Evolutionary conservation across 2,113 vertebrate genomes (phyloP), one percentile per base, ranked within the genome.

Genomic region (Cairina moschata): DNA sequence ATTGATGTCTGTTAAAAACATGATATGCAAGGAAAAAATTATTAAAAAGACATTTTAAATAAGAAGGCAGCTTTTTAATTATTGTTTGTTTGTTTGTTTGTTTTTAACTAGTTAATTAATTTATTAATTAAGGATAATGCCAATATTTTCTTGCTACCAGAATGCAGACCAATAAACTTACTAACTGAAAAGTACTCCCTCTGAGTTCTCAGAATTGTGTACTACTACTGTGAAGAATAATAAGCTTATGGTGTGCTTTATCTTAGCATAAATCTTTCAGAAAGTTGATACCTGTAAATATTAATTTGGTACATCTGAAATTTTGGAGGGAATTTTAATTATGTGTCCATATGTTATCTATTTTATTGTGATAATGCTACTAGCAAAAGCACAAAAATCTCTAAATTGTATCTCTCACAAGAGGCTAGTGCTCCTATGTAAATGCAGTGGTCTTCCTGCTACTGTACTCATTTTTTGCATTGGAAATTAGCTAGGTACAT

Each of bases 1-100:
- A 50, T 11, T 50, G 26, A 63, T 44, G 5, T 74, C 2, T 0
- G 2, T 21, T 78, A 59, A 88, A 83, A 81, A 69, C 5, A 69
- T 2, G 1, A 81, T 6, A 77, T 2, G 1, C 3, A 32, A 50
- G 7, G 65, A 88, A 86, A 52, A 31, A 69, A 81, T 52, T 21
- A 48, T 73, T 81, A 20, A 14, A 38, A 68, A 74, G 3, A 48
- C 9, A 68, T 25, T 68, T 48, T 6, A 21, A 65, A 77, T 80
- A 34, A 0, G 0, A 48, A 69, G 7, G 8, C 55, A 38, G 1
- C 12, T 0, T 8, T 62, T 93, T 20, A 46, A 46, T 46, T 44
- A 44, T 44, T 42, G 14, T 42, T 44, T 40, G 40, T 40, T 40
- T 40, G 40, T 40, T 40, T 40, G 40, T 40, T 40, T 40, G 5